These are phyloP conservation scores for Synanthedon formicaeformis DNA, from an alignment of 2,888 invertebrate species.

Conservation along the genomic window DNA sequence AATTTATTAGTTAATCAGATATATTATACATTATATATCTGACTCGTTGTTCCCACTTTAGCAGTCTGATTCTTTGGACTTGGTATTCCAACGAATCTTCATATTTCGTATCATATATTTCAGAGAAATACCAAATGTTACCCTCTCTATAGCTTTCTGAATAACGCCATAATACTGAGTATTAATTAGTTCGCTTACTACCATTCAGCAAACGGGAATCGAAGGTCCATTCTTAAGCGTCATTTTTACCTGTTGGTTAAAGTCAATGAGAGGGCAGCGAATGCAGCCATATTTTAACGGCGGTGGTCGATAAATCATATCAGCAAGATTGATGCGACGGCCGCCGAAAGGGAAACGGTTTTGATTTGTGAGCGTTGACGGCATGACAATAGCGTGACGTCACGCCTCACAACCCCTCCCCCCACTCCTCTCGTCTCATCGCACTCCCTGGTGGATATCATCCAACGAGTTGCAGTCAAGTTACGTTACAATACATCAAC, in stretches of 20 bases:
- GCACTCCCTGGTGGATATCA: too few species aligned
- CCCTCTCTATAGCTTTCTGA: too few species aligned
- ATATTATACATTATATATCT: too few species aligned
- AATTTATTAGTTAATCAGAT: too few species aligned
- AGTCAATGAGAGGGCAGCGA: conserved; percentile 34
- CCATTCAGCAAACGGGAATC: conserved; percentile 8
- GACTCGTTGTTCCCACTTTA: too few species aligned
- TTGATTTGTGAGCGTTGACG: conserved; percentile 43
- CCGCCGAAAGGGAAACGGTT: conserved; percentile 37
- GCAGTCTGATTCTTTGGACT: too few species aligned
- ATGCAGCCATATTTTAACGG: conserved; percentile 39
- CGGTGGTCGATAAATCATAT: conserved; percentile 47
- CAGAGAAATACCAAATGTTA: too few species aligned
- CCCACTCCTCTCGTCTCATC: background rate
- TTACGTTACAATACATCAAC: too few species aligned
- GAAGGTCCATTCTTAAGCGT: conserved; percentile 8
- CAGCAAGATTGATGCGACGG: conserved; percentile 45
- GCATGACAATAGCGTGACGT: conserved; percentile 44
- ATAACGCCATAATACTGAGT: too few species aligned
- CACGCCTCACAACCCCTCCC: conserved; percentile 14
- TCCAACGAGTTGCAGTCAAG: too few species aligned
- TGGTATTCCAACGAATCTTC: too few species aligned
- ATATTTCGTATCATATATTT: too few species aligned
- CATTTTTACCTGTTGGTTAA: conserved; percentile 29
- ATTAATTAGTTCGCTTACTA: background rate